Evolutionary conservation across 2,888 invertebrate species (phyloP).

Genomic region (Archaeoteleia sp.): DNA sequence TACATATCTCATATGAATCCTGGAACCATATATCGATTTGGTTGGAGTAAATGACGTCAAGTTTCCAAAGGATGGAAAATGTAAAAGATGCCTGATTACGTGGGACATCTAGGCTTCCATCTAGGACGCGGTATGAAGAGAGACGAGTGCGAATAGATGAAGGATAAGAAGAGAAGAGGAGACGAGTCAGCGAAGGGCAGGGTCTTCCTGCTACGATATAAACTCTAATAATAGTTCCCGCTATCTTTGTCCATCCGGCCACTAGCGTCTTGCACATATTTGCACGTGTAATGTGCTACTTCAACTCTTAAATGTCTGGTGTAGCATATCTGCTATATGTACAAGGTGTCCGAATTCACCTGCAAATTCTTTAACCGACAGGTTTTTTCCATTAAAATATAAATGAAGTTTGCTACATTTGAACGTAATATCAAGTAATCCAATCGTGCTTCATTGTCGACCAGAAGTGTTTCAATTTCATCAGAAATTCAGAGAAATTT

Average conservation of each 20-base stretch:
- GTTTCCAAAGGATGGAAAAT: conserved; percentile 23
- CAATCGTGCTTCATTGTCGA: too few relatives aligned
- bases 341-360: conserved; percentile 25
- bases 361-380: neutral
- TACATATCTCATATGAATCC: conserved; percentile 17
- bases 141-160: conserved; percentile 8
- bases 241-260: conserved; percentile 43
- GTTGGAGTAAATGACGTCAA: conserved; percentile 22
- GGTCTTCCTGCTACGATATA: conserved; percentile 50
- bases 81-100: conserved; percentile 33
- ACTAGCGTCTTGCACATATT: conserved; percentile 35
- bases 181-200: conserved; percentile 17
- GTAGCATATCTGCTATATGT: conserved; percentile 20
- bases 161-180: conserved; percentile 3
- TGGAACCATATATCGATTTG: conserved; percentile 17
- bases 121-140: conserved; percentile 23
- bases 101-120: conserved; percentile 8
- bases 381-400: too few relatives aligned
- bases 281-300: conserved; percentile 42
- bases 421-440: too few relatives aligned
- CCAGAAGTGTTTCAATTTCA: too few relatives aligned
- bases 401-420: too few relatives aligned
- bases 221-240: conserved; percentile 46
- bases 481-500: too few relatives aligned
- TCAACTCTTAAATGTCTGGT: conserved; percentile 36